phyloP scores from a whole-genome alignment of 2,797 vertebrate species.

The Vultur gryphus region DNA sequence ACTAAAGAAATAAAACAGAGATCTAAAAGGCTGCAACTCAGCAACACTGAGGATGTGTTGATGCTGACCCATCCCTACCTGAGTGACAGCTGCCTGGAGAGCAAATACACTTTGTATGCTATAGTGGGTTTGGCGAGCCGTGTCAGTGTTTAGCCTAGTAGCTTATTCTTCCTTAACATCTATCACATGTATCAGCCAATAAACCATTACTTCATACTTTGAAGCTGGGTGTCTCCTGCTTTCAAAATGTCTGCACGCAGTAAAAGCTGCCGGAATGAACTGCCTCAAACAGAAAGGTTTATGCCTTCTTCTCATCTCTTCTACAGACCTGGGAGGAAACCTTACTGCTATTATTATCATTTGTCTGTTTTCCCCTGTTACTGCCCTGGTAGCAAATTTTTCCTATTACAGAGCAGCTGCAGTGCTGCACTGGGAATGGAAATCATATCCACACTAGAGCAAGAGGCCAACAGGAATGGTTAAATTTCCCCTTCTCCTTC shows the following conservation, averaged over 20 bases:
- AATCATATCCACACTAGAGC: neutral
- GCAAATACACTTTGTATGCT: neutral
- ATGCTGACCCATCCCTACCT: neutral
- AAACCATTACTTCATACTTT: neutral
- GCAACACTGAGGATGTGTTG: neutral
- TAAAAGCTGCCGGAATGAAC: neutral
- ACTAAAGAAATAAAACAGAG: neutral
- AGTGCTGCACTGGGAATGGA: neutral
- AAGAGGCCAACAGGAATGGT: neutral
- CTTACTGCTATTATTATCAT: neutral
- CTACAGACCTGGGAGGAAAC: neutral
- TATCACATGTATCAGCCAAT: accelerated
- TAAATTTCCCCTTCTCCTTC: neutral
- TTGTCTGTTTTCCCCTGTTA: neutral
- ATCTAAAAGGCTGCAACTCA: neutral
- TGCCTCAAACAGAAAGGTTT: neutral
- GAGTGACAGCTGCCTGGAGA: neutral
- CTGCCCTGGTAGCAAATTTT: neutral
- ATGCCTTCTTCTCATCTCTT: neutral
- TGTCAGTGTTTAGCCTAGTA: neutral
- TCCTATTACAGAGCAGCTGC: neutral
- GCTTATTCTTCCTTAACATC: neutral
- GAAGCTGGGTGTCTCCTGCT: neutral
- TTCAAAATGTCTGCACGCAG: neutral
- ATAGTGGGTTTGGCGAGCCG: neutral